Evolutionary conservation across 2,888 invertebrate genomes (phyloP), one percentile per base, ranked within the genome.

Genomic region (Rapana venosa): DNA sequence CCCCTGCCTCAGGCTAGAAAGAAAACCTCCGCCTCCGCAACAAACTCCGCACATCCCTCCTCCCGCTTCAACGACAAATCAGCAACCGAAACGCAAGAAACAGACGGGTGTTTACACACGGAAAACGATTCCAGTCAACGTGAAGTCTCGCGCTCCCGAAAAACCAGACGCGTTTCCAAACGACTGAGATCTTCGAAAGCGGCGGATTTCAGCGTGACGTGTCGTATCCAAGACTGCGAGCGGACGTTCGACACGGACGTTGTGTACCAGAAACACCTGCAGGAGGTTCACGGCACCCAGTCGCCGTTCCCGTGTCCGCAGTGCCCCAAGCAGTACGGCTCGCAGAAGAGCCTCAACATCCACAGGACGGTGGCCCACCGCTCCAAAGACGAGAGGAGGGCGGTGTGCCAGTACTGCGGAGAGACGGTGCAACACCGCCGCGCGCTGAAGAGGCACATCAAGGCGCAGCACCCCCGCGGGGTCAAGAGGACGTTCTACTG

Each of bases 371-470:
- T 61, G 32, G 61, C 86, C 26, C 86, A 86, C 35, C 4, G 32
- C 32, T 26, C 86, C 20, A 66, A 86, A 26, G 86, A 86, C 58
- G 86, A 86, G 61, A 56, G 58, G 35, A 32, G 20, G 35, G 86
- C 58, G 32, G 66, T 58, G 61, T 86, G 86, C 86, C 32, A 58
- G 11, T 86, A 86, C 66, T 86, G 86, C 86, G 61, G 66, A 5
- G 66, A 66, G 22, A 61, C 66, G 0, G 8, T 86, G 32, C 35
- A 11, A 4, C 61, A 61, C 22, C 35, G 61, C 32, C 6, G 35
- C 6, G 86, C 86, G 8, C 32, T 88, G 26, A 88, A 88, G 79
- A 30, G 32, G 20, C 88, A 88, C 88, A 88, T 88, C 79, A 88
- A 32, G 11, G 88, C 88, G 17, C 4, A 30, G 15, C 88, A 88